Percentiles rank a stretch among this genome's conserved stretches.
Evolutionary conservation across 2,113 vertebrate species (phyloP).

Genomic region (Macquaria ambigua): DNA sequence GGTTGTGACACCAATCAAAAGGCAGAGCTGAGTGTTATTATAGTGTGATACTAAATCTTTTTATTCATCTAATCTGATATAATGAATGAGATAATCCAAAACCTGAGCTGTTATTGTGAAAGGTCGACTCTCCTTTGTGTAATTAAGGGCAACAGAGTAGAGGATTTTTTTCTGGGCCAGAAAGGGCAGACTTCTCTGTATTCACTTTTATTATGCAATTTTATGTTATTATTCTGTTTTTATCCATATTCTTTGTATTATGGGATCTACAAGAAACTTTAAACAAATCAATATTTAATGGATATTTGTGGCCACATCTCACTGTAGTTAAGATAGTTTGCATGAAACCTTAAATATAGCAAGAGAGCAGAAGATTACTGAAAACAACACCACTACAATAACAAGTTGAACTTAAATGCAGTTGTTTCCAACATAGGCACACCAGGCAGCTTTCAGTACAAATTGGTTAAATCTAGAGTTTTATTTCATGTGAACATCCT

Average conservation of each 20-base stretch:
- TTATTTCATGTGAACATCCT: slow-evolving; percentile 38
- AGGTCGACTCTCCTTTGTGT: slow-evolving; percentile 17
- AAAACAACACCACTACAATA: neutral
- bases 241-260: neutral
- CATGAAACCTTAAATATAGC: neutral
- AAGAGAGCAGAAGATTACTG: neutral
- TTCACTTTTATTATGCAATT: neutral
- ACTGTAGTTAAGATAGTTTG: neutral
- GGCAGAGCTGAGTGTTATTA: neutral
- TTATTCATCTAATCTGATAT: slow-evolving; percentile 4
- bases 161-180: neutral
- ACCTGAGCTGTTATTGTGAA: neutral
- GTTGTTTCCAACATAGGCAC: neutral
- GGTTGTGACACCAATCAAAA: neutral
- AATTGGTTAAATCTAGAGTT: slow-evolving; percentile 3
- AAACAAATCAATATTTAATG: neutral
- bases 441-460: neutral
- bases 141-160: neutral
- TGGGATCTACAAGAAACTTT: neutral
- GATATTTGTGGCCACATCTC: slow-evolving; percentile 1
- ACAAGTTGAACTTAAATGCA: neutral
- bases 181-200: neutral
- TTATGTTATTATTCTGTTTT: neutral
- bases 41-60: neutral
- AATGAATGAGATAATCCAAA: slow-evolving; percentile 6